These are phyloP conservation scores for Nymphalis c-album DNA, from an alignment of 2,888 invertebrate species.

Conservation along the genomic window DNA sequence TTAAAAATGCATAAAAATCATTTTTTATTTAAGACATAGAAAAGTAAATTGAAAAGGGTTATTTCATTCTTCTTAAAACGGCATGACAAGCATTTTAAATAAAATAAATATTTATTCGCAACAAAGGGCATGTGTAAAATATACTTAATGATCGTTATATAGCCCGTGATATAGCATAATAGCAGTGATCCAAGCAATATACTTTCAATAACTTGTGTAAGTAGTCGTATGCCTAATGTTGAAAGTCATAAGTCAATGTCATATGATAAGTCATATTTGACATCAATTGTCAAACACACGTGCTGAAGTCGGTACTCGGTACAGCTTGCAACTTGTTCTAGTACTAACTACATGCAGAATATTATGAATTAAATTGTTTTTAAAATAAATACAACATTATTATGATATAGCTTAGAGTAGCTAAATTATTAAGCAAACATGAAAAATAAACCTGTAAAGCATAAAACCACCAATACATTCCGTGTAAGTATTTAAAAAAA, in stretches of 20 bases:
- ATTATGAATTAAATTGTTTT: neutral
- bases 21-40: too few species aligned
- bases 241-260: neutral
- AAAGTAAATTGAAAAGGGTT: too few species aligned
- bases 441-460: conserved; percentile 87
- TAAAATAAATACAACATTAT: neutral
- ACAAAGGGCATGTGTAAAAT: too few species aligned
- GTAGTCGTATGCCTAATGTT: neutral
- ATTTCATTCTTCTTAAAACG: too few species aligned
- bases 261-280: conserved; percentile 19
- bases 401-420: neutral
- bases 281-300: conserved; percentile 40
- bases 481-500: conserved; percentile 81
- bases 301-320: conserved; percentile 17
- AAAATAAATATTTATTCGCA: too few species aligned
- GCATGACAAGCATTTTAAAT: too few species aligned
- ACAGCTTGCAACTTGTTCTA: too few species aligned
- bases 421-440: conserved; percentile 55
- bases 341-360: neutral
- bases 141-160: too few species aligned
- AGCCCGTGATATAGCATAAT: too few species aligned
- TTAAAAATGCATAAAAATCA: too few species aligned
- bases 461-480: conserved; percentile 89
- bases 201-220: too few species aligned
- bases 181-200: too few species aligned